Conservation (phyloP, 1,140 invertebrate genomes). For the Leptinotarsa texana region DNA sequence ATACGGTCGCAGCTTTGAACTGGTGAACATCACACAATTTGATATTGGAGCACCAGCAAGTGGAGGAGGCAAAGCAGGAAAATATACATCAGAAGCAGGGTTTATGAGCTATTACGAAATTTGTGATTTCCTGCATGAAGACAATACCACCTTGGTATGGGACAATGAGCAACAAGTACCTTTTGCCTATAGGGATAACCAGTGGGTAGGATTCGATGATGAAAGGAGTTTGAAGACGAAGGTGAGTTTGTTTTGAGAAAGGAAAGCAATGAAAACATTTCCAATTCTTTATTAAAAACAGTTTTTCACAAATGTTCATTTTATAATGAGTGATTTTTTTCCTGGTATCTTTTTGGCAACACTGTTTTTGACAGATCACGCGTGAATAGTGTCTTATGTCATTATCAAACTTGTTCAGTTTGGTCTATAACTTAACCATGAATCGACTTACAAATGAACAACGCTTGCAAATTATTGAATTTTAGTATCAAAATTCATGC, state of each 20-base stretch:
- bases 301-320: no score
- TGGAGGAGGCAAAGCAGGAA: conserved; percentile 80
- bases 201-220: conserved; percentile 97
- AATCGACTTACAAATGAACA: no score
- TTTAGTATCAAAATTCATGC: no score
- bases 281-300: no score
- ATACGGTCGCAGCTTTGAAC: conserved; percentile 91
- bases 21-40: conserved; percentile 86
- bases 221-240: conserved; percentile 90
- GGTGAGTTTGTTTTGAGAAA: conserved; percentile 58
- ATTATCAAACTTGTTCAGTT: no score
- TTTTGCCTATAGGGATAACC: conserved; percentile 87
- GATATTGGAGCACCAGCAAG: conserved; percentile 91
- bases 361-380: no score
- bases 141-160: conserved; percentile 93
- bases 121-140: conserved; percentile 87
- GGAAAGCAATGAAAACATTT: no score
- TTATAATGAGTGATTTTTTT: no score
- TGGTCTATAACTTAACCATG: no score
- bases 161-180: conserved; percentile 95
- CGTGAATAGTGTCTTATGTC: no score
- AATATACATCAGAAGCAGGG: conserved; percentile 85
- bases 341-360: no score
- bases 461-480: no score
- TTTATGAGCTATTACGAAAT: conserved; percentile 96